Conservation (phyloP, 2,113 vertebrate species). For the Ctenomys sociabilis region DNA sequence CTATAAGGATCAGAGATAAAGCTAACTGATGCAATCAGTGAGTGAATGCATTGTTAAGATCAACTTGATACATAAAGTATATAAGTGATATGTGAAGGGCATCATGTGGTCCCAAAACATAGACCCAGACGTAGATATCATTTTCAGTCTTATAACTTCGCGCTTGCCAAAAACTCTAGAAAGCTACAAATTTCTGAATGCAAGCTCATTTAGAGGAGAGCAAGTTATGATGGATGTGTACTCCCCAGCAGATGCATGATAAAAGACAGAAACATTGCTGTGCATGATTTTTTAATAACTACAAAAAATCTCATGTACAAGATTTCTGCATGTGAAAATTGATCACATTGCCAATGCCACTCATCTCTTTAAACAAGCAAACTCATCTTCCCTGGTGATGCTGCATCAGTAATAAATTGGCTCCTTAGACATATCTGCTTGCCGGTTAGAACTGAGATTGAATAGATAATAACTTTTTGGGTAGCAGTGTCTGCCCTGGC, state of each 20-base stretch:
- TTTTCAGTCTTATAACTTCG: not conserved
- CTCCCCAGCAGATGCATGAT: not conserved
- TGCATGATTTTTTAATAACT: slow-evolving; percentile 73
- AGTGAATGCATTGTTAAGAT: not conserved
- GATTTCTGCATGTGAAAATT: slow-evolving; percentile 73
- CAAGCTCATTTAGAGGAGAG: slow-evolving; percentile 12
- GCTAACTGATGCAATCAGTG: not conserved
- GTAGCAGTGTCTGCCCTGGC: slow-evolving; percentile 37
- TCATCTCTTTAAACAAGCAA: slow-evolving; percentile 76
- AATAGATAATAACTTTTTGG: slow-evolving; percentile 69
- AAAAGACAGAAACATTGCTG: slow-evolving; percentile 56
- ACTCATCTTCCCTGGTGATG: slow-evolving; percentile 69
- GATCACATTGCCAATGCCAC: not conserved
- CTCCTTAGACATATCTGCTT: slow-evolving; percentile 63
- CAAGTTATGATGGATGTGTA: not conserved
- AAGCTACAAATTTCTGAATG: not conserved
- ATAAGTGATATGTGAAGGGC: not conserved
- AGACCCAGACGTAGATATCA: not conserved
- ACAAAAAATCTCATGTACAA: slow-evolving; percentile 42
- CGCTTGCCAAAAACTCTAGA: not conserved
- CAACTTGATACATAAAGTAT: not conserved
- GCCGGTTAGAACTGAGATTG: slow-evolving; percentile 68
- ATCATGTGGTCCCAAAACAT: not conserved
- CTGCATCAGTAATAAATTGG: slow-evolving; percentile 70
- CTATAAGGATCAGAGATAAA: not conserved